A percentile compares a stretch with the other conserved stretches of the same genome.
Evolutionary conservation across 2,888 invertebrate genomes (phyloP).

Genomic region (Tromatobia lineatoria): DNA sequence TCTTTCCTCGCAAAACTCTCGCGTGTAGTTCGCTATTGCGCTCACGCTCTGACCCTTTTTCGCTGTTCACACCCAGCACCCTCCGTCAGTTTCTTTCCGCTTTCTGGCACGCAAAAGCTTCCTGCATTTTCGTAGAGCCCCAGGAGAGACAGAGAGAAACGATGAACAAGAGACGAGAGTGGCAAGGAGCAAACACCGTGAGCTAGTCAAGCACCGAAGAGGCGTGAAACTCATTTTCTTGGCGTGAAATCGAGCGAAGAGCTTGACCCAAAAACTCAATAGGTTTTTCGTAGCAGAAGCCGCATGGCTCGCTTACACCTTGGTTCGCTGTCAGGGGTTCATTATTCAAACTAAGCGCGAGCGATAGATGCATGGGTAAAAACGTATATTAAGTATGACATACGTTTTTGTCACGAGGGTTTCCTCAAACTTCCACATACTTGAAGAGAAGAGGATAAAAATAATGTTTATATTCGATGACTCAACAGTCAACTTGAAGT

Average conservation of each 20-base stretch:
- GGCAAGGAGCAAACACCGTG: conserved; percentile 65
- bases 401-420: neutral
- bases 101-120: conserved; percentile 29
- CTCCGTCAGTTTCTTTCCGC: conserved; percentile 32
- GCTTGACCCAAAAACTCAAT: conserved; percentile 77
- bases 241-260: conserved; percentile 77
- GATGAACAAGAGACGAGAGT: conserved; percentile 50
- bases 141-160: conserved; percentile 23
- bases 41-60: conserved; percentile 35
- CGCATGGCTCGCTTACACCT: conserved; percentile 57
- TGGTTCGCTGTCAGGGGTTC: conserved; percentile 32
- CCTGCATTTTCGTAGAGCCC: neutral
- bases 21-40: conserved; percentile 30
- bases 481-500: too few species aligned
- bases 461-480: too few species aligned
- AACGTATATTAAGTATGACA: neutral
- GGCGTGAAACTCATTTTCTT: conserved; percentile 79
- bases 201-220: conserved; percentile 65
- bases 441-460: neutral
- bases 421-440: neutral
- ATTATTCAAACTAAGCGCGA: conserved; percentile 50
- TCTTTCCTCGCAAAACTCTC: conserved; percentile 42
- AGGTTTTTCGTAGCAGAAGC: conserved; percentile 73
- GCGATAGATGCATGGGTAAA: conserved; percentile 24
- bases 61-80: conserved; percentile 48